Conservation (phyloP, 2,113 vertebrate genomes). For the Spilogale gracilis region DNA sequence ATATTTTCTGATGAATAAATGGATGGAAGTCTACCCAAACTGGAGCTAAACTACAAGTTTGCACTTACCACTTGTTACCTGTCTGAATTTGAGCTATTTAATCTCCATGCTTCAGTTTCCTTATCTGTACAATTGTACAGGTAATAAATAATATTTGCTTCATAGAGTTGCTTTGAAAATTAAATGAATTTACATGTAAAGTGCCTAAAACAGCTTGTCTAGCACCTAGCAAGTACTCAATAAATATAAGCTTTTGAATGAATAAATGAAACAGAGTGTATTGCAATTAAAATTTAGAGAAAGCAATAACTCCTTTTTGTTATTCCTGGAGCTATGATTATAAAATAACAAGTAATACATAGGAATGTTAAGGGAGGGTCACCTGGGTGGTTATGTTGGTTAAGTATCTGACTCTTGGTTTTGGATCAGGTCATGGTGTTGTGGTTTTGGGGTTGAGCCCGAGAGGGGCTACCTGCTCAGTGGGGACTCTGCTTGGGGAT, state of each 20-base stretch:
- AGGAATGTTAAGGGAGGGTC: background rate
- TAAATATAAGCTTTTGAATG: constrained; percentile 41
- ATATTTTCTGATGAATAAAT: constrained; percentile 45
- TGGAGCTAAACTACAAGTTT: background rate
- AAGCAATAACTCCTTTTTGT: background rate
- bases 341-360: background rate
- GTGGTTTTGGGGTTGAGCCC: background rate
- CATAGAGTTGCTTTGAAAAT: constrained; percentile 41
- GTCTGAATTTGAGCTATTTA: constrained; percentile 36
- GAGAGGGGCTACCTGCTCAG: background rate
- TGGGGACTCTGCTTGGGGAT: background rate
- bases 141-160: background rate
- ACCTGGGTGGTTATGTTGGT: background rate
- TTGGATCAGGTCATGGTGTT: background rate
- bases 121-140: background rate
- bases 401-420: background rate
- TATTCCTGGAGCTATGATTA: constrained; percentile 4
- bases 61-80: background rate
- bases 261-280: background rate
- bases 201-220: constrained; percentile 9
- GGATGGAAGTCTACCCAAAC: background rate
- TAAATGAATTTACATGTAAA: constrained; percentile 21
- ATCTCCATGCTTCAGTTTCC: constrained; percentile 19
- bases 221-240: background rate
- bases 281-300: constrained; percentile 41